A percentile compares a stretch with the other conserved stretches of the same genome.
These are phyloP conservation scores for Listronotus oregonensis DNA, from an alignment of 1,140 invertebrate species.

Conservation along the genomic window DNA sequence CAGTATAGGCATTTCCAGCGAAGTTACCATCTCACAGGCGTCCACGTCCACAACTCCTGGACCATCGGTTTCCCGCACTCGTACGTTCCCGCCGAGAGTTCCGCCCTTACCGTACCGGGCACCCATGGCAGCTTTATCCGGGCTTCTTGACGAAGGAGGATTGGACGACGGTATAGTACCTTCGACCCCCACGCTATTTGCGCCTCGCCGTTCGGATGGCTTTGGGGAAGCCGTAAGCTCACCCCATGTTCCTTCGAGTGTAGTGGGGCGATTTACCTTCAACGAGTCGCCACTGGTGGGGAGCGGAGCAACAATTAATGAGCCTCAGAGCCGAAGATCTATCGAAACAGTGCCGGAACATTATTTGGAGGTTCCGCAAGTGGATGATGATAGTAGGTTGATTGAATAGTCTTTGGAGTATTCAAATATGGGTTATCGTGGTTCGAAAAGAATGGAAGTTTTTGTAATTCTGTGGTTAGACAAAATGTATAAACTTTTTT, in stretches of 20 bases:
- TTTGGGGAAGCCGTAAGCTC: conserved; percentile 93
- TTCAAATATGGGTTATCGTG: not conserved
- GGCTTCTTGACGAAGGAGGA: conserved; percentile 67
- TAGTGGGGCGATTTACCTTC: conserved; percentile 75
- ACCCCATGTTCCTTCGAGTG: conserved; percentile 70
- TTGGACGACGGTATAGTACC: conserved; percentile 88
- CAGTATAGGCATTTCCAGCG: conserved; percentile 17
- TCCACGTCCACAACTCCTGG: conserved; percentile 57
- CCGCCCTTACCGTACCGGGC: conserved; percentile 44
- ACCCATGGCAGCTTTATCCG: conserved; percentile 55
- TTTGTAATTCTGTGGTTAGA: not conserved
- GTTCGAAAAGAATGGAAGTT: not conserved
- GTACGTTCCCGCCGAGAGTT: conserved; percentile 36
- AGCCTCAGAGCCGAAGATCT: conserved; percentile 37
- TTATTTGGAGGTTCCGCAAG: conserved; percentile 47
- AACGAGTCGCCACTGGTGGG: conserved; percentile 57
- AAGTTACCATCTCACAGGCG: conserved; percentile 55
- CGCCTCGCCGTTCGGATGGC: conserved; percentile 81
- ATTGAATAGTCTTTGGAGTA: conserved; percentile 10
- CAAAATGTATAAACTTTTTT: not conserved
- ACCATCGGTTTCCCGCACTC: conserved; percentile 47
- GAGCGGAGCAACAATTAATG: not conserved
- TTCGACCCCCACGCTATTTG: conserved; percentile 85
- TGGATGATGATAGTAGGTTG: conserved; percentile 50
- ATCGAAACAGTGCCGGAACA: conserved; percentile 51